phyloP scores from a whole-genome alignment of 1,140 invertebrate species.

The Meloidogyne chitwoodi region DNA sequence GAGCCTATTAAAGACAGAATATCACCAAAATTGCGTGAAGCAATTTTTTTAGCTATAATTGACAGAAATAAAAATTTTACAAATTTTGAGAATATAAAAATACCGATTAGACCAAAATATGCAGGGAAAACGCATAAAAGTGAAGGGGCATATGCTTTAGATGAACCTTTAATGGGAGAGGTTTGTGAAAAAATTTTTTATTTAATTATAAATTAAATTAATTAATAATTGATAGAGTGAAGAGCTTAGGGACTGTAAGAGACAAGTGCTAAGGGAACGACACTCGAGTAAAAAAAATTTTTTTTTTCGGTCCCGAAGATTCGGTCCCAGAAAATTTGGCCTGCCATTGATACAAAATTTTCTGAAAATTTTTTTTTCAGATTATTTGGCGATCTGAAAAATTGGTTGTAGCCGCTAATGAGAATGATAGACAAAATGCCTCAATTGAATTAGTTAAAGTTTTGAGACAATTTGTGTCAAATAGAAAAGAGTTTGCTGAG shows the following conservation, averaged over 20 bases:
- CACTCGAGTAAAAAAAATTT: too few relatives aligned
- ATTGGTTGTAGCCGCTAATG: background rate
- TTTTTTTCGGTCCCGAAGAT: too few relatives aligned
- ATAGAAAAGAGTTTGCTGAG: constrained; percentile 27
- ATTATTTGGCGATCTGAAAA: background rate
- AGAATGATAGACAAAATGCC: background rate
- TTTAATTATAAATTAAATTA: too few relatives aligned
- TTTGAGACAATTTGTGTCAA: constrained; percentile 25
- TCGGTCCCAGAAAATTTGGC: too few relatives aligned
- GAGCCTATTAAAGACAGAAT: constrained; percentile 50
- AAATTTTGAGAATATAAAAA: background rate
- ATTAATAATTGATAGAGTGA: too few relatives aligned
- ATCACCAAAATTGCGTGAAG: constrained; percentile 17
- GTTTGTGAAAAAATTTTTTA: too few relatives aligned
- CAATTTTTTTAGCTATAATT: background rate
- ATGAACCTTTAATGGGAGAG: constrained; percentile 1
- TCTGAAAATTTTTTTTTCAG: background rate
- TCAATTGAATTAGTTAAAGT: background rate
- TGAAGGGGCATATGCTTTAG: background rate
- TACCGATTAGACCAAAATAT: background rate
- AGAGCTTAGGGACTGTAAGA: too few relatives aligned
- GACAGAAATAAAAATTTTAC: background rate
- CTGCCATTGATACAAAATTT: too few relatives aligned
- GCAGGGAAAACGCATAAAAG: background rate
- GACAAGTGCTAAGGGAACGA: too few relatives aligned